Conservation (phyloP, 2,113 vertebrate species). For the Campylomormyrus tamandua region DNA sequence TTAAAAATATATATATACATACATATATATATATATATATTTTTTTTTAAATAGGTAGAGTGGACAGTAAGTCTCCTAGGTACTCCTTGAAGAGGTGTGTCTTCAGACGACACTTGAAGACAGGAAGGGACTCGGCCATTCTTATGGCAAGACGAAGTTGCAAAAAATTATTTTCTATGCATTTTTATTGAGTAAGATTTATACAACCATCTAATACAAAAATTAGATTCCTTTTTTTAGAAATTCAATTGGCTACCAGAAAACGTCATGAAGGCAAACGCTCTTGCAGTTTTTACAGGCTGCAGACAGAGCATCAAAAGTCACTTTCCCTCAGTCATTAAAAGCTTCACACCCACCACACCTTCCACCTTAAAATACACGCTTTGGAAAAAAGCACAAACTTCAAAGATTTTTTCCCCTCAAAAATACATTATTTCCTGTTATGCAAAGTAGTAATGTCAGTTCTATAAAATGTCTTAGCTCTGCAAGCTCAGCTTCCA, state of each 20-base stretch:
- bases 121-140: too few relatives aligned
- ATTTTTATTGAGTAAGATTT: background rate
- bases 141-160: too few relatives aligned
- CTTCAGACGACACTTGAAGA: too few relatives aligned
- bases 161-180: too few relatives aligned
- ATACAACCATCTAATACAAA: background rate
- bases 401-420: background rate
- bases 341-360: background rate
- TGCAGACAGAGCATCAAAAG: background rate
- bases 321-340: background rate
- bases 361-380: background rate
- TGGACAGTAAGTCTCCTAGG: too few relatives aligned
- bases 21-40: too few relatives aligned
- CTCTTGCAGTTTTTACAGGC: background rate
- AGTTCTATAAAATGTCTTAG: background rate
- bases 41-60: too few relatives aligned
- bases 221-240: background rate
- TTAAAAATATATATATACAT: too few relatives aligned
- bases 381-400: background rate
- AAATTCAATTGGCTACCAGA: background rate
- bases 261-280: background rate
- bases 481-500: background rate
- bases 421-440: background rate
- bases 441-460: background rate
- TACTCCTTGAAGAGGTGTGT: too few relatives aligned